Evolutionary conservation across 2,797 vertebrate species (phyloP), one percentile per base, ranked within the genome.

Genomic region (Catostomus latipinnis): DNA sequence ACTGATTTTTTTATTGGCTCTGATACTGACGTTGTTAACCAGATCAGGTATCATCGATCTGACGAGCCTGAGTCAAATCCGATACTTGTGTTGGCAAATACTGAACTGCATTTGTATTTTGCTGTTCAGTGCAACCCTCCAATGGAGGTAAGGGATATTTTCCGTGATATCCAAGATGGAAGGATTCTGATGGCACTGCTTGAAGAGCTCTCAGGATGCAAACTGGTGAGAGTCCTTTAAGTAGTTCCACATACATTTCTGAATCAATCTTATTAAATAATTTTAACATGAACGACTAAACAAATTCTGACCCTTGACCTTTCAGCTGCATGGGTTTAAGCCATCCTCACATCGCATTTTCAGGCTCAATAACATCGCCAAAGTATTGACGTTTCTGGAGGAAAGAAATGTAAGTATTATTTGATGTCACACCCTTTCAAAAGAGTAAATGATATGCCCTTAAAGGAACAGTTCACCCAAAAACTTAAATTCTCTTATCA

Each of bases 291-390:
- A 46, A 69, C 6, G 8, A 61, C 76, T 54, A 66, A 62, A 6
- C 58, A 54, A 65, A 48, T n/a, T 1, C 49, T 52, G 56, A 63
- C 22, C 50, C 48, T 56, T 78, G 11, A 43, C 54, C 61, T 84
- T 89, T 12, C 88, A 98, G 97, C 95, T 98, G 83, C 96, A 98
- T 0, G 94, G 96, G 11, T 98, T 96, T 90, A 99, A 97, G 87
- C 95, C 93, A 74, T 98, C 97, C 2, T 93, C 95, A 4, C 97
- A 99, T 89, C 97, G 97, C 50, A 99, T 99, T 87, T 99, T 99
- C 89, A 93, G 96, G 84, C 91, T 99, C 85, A 98, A 98, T 93
- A 98, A 98, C 92, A 99, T 99, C 8, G 97, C 97, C 1, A 97
- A 97, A 88, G 96, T 97, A 2, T 91, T 99, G 65, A 93, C 94